A percentile compares a stretch with the other conserved stretches of the same genome.
These are phyloP conservation scores for Alouatta palliata DNA, from an alignment of 2,113 vertebrate species.

Conservation along the genomic window DNA sequence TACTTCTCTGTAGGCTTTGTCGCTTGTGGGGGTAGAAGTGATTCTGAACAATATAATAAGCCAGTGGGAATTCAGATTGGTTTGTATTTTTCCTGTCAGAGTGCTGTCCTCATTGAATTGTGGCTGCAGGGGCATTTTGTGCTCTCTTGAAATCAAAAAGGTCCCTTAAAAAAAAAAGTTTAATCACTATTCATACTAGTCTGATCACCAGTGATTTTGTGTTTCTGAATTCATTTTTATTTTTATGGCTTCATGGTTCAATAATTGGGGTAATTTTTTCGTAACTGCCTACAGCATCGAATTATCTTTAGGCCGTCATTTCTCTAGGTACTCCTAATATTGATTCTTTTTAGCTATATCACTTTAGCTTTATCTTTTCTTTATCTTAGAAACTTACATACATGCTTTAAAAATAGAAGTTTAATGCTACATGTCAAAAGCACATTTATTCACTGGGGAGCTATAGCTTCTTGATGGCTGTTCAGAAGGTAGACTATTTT, in stretches of 20 bases:
- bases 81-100: neutral
- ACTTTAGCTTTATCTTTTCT: neutral
- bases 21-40: neutral
- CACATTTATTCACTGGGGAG: neutral
- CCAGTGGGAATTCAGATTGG: neutral
- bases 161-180: neutral
- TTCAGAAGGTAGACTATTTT: neutral
- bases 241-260: constrained; percentile 1
- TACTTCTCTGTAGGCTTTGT: constrained; percentile 29
- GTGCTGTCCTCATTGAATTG: neutral
- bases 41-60: neutral
- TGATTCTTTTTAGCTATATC: neutral
- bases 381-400: neutral
- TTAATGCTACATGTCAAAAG: neutral
- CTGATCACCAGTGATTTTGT: neutral
- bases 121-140: neutral
- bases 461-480: neutral
- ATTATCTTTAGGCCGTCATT: neutral
- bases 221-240: neutral
- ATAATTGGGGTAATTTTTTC: neutral
- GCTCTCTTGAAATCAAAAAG: neutral
- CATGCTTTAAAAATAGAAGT: neutral
- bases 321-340: neutral
- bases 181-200: neutral
- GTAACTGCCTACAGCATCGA: neutral